These are phyloP conservation scores for Alloscopus bannaensis DNA, from an alignment of 2,888 invertebrate species.

Conservation along the genomic window DNA sequence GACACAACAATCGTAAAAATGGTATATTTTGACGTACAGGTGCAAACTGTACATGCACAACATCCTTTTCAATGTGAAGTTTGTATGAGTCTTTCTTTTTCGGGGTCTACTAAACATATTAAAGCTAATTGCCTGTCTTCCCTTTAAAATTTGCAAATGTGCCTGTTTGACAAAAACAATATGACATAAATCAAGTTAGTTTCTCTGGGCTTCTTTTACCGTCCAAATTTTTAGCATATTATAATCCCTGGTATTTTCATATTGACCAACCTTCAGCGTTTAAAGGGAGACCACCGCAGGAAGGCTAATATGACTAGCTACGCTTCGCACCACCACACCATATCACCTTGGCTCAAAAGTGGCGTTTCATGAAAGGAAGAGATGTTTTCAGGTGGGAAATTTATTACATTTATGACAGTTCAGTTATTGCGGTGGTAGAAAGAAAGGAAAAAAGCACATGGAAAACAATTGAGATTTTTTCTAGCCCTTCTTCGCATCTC, in stretches of 20 bases:
- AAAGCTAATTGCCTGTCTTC: conserved; percentile 47
- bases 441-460: conserved; percentile 9
- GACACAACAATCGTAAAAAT: conserved; percentile 3
- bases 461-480: conserved; percentile 46
- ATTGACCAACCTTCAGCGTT: conserved; percentile 25
- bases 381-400: conserved; percentile 30
- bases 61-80: not conserved
- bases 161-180: conserved; percentile 41
- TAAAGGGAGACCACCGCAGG: conserved; percentile 46
- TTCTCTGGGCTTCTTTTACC: not conserved
- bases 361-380: conserved; percentile 7
- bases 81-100: conserved; percentile 3
- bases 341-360: not conserved
- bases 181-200: conserved; percentile 48
- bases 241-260: too few species aligned
- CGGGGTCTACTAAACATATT: conserved; percentile 46
- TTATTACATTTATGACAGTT: conserved; percentile 61
- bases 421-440: conserved; percentile 45
- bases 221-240: conserved; percentile 16
- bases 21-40: conserved; percentile 4
- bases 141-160: conserved; percentile 17
- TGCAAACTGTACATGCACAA: conserved; percentile 8
- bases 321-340: conserved; percentile 9
- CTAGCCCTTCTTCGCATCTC: conserved; percentile 8
- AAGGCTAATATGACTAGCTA: conserved; percentile 37